These are phyloP conservation scores for Marasmarcha lunaedactyla DNA, from an alignment of 2,888 invertebrate species.

Conservation along the genomic window DNA sequence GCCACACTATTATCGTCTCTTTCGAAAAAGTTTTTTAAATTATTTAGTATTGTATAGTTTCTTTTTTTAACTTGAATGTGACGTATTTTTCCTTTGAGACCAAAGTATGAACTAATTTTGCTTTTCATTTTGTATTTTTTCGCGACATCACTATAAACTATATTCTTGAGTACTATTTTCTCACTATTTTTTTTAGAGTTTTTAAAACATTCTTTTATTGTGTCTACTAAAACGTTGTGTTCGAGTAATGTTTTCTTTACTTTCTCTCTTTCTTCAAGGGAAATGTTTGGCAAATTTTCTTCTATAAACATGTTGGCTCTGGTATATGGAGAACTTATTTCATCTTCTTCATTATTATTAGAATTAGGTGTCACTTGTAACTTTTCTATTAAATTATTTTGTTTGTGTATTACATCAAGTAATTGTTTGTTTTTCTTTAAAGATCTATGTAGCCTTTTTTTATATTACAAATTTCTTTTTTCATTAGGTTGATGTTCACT, in stretches of 20 bases:
- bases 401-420: too few relatives aligned
- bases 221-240: neutral
- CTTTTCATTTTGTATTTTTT: slow-evolving; percentile 5
- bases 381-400: too few relatives aligned
- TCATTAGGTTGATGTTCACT: too few relatives aligned
- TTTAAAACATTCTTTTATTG: neutral
- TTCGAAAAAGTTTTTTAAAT: slow-evolving; percentile 1
- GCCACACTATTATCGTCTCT: slow-evolving; percentile 4
- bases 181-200: slow-evolving; percentile 1
- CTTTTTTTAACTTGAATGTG: slow-evolving; percentile 1
- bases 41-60: slow-evolving; percentile 2
- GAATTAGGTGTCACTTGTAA: too few relatives aligned
- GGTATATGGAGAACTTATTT: neutral
- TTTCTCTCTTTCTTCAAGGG: slow-evolving; percentile 4
- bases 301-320: too few relatives aligned
- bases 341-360: too few relatives aligned
- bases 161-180: slow-evolving; percentile 4
- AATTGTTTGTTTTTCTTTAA: too few relatives aligned
- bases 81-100: slow-evolving; percentile 5
- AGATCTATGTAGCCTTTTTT: too few relatives aligned
- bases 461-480: too few relatives aligned
- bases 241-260: slow-evolving; percentile 5
- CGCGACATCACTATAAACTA: slow-evolving; percentile 1
- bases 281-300: slow-evolving; percentile 5
- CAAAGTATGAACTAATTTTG: slow-evolving; percentile 2